Base-by-base conservation (phyloP, 2,797 vertebrate species). In the Pseudochaenichthys georgianus region DNA sequence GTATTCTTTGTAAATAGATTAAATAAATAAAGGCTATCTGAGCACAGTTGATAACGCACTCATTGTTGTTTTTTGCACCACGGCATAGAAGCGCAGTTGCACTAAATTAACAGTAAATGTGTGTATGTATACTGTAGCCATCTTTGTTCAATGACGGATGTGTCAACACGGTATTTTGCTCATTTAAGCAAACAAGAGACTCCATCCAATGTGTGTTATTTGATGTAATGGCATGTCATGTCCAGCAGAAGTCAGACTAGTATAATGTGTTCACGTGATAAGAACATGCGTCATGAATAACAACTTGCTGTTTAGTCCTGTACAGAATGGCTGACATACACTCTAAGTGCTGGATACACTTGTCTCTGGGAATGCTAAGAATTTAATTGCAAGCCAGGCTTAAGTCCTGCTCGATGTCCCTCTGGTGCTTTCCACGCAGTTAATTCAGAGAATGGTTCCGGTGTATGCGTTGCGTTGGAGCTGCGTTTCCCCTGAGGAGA, bases 1-100 rank as follows among this genome's bases (percentile, higher is more conserved):
- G 80, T 94, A 94, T 93, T 93, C 82, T 91, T 93, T 95, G 93
- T 95, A 95, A 94, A 94, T 94, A 93, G 81, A 85, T 83, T 1
- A 82, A 94, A 93, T 93, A 93, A 95, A 95, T 93, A 93, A 95
- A 95, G 64, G 63, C 52, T 79, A 72, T 78, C 19, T 48, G 58
- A 73, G 64, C 78, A 80, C 38, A 70, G 38, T 46, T 15, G 19
- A 13, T 63, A 38, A 57, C 59, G 68, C 2, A 11, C 21, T 70
- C 67, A 17, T 1, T 59, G 1, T 70, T 64, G 7, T 61, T 66
- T 64, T 11, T 73, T 21, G 17, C 8, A 7, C 48, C 41, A 11
- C 45, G 6, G 31, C 48, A 52, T 4, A 50, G 4, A 58, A 0
- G 1, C 13, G 8, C 3, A 57, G 0, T n/a, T 48, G 0, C 47